Percentiles rank a stretch among this genome's conserved stretches.
phyloP scores from a whole-genome alignment of 2,797 vertebrate species.

The Paratrypauchen microcephalus region DNA sequence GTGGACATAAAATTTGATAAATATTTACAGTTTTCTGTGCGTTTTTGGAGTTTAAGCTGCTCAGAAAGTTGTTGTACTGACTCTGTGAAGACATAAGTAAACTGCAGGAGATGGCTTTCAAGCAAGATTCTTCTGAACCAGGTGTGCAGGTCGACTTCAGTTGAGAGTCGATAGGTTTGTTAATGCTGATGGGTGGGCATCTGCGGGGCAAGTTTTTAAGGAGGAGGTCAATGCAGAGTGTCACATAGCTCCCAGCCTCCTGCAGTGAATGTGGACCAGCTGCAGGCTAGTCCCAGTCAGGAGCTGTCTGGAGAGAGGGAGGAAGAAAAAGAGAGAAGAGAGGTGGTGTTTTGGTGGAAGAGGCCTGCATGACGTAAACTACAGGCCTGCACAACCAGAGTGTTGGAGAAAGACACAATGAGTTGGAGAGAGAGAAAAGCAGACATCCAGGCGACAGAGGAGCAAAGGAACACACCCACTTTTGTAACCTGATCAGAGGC shows the following conservation, averaged over 20 bases:
- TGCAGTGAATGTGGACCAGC: slow-evolving; percentile 66
- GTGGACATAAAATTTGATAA: no score
- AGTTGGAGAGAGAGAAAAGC: slow-evolving; percentile 65
- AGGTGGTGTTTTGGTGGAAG: slow-evolving; percentile 58
- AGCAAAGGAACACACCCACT: slow-evolving; percentile 79
- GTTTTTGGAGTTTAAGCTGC: neutral
- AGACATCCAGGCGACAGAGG: slow-evolving; percentile 80
- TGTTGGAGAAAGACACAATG: slow-evolving; percentile 49
- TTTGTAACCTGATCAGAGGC: slow-evolving; percentile 79
- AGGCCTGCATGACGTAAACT: slow-evolving; percentile 64
- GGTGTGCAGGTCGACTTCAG: slow-evolving; percentile 8
- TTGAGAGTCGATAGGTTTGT: neutral
- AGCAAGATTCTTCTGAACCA: neutral
- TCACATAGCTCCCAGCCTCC: slow-evolving; percentile 64
- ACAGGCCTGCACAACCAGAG: slow-evolving; percentile 53
- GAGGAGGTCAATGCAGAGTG: slow-evolving; percentile 45
- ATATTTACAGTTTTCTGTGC: neutral
- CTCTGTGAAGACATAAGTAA: neutral
- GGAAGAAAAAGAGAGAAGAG: slow-evolving; percentile 35
- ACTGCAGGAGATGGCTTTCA: neutral
- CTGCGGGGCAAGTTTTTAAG: slow-evolving; percentile 39
- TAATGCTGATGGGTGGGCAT: slow-evolving; percentile 19
- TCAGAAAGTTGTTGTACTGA: neutral
- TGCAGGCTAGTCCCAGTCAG: slow-evolving; percentile 62
- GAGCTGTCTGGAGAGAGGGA: slow-evolving; percentile 39